A percentile compares a stretch with the other conserved stretches of the same genome.
Conservation (phyloP, 1,140 invertebrate genomes). For the Leptestheria dahalacensis region DNA sequence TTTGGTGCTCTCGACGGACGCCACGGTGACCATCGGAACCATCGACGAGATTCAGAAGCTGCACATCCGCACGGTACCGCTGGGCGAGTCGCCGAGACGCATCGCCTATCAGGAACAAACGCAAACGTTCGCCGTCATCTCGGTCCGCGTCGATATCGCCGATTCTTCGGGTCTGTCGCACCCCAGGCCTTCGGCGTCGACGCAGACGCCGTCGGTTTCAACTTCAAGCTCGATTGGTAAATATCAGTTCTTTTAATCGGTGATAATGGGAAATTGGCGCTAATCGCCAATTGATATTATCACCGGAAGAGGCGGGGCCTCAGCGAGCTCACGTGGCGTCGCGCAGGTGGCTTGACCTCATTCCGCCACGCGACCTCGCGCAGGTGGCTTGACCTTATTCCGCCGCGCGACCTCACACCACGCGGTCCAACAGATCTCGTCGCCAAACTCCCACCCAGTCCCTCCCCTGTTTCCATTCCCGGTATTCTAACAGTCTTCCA, state of each 20-base stretch:
- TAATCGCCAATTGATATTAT: too few species aligned
- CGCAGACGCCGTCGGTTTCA: conserved; percentile 44
- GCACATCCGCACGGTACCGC: conserved; percentile 84
- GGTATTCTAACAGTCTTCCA: too few species aligned
- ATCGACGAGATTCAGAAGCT: conserved; percentile 98
- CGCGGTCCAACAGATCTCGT: too few species aligned
- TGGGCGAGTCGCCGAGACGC: conserved; percentile 81
- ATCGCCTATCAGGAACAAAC: conserved; percentile 91
- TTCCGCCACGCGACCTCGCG: too few species aligned
- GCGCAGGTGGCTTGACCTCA: too few species aligned
- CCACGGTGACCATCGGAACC: conserved; percentile 86
- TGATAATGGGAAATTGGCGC: too few species aligned
- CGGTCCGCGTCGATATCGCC: conserved; percentile 71
- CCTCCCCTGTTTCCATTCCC: too few species aligned
- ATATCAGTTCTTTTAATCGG: neutral
- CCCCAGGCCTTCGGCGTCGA: conserved; percentile 58
- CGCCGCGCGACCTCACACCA: too few species aligned
- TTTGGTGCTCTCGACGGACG: conserved; percentile 85
- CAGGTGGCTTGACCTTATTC: too few species aligned
- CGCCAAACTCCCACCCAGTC: too few species aligned
- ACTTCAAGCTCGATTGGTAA: conserved; percentile 27
- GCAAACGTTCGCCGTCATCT: conserved; percentile 88
- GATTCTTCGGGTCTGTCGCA: conserved; percentile 47
- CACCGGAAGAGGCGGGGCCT: too few species aligned
- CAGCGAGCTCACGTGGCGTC: too few species aligned